Conservation (phyloP, 2,888 invertebrate species). For the Lasius platythorax region DNA sequence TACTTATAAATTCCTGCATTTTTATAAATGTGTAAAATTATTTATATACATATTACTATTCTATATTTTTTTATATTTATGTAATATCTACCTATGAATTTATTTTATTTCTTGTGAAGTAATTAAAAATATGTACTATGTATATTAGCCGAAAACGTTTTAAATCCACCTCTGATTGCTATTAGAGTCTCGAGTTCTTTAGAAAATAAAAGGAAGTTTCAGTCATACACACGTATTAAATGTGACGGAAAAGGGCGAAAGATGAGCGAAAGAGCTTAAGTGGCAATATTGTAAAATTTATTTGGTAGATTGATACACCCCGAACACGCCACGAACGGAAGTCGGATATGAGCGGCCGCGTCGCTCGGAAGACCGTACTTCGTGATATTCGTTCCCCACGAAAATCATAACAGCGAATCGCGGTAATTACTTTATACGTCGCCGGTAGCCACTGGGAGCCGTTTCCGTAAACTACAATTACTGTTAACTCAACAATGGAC, state of each 20-base stretch:
- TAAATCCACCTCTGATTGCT: not conserved
- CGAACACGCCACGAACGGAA: slow-evolving; percentile 27
- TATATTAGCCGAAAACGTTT: not conserved
- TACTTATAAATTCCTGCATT: not conserved
- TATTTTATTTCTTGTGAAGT: not conserved
- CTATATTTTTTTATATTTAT: not conserved
- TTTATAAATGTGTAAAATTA: not conserved
- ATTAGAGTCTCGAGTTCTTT: not conserved
- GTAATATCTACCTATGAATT: not conserved
- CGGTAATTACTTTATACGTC: slow-evolving; percentile 68
- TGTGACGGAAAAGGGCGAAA: not conserved
- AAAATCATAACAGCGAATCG: slow-evolving; percentile 62
- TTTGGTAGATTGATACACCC: slow-evolving; percentile 1
- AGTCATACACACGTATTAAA: not conserved
- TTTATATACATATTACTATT: not conserved
- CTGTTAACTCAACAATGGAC: slow-evolving; percentile 69
- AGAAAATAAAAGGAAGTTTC: not conserved
- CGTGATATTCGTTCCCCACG: slow-evolving; percentile 35
- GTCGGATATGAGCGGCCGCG: slow-evolving; percentile 24
- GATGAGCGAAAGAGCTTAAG: not conserved
- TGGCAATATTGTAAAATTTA: not conserved
- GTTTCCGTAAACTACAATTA: slow-evolving; percentile 63
- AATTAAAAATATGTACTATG: not conserved
- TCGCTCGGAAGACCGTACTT: slow-evolving; percentile 27
- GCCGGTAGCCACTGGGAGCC: slow-evolving; percentile 60